Evolutionary conservation across 2,888 invertebrate genomes (phyloP), one percentile per base, ranked within the genome.

Genomic region (Troglohyphantes excavatus): DNA sequence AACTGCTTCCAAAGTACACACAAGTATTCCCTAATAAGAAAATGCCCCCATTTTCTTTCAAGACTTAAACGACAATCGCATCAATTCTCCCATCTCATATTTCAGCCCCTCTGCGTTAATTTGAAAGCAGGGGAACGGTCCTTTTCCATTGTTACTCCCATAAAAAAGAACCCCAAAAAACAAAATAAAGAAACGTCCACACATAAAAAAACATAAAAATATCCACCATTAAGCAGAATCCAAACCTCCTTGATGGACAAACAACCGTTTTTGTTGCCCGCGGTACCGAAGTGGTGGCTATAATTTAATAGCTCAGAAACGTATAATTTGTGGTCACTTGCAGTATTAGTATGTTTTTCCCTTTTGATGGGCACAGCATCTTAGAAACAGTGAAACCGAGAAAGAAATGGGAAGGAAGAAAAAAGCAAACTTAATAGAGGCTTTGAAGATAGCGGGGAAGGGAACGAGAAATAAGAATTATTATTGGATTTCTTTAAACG

Each of bases 401-500:
- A 53, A 61, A 29, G 13, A 26, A 59, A n/a, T 43, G 19, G 2
- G 63, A 26, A 19, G 7, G 29, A 72, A 33, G n/a, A 29, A 79
- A 72, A 72, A 59, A 68, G 21, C 0, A 19, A 29, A 27, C 86
- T 86, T 86, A 86, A 86, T 86, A 78, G 78, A 86, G 76, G 72
- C 59, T 85, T 63, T 78, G 70, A 59, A 39, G 17, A 23, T 72
- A 39, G 43, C 27, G 46, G 26, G 72, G 68, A 73, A 79, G 23
- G 76, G 53, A 65, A 39, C 33, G 68, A 75, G 82, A 75, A 82
- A 82, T 88, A 82, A 61, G 87, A 87, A 87, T 87, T 87, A 87
- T 87, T 87, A 87, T 87, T 87, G 87, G 87, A 87, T 87, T 87
- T 87, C 88, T 88, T 82, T 88, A 88, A 88, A 82, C 88, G 88